Evolutionary conservation across 1,140 invertebrate genomes (phyloP).

Genomic region (Paraescarpia echinospica): DNA sequence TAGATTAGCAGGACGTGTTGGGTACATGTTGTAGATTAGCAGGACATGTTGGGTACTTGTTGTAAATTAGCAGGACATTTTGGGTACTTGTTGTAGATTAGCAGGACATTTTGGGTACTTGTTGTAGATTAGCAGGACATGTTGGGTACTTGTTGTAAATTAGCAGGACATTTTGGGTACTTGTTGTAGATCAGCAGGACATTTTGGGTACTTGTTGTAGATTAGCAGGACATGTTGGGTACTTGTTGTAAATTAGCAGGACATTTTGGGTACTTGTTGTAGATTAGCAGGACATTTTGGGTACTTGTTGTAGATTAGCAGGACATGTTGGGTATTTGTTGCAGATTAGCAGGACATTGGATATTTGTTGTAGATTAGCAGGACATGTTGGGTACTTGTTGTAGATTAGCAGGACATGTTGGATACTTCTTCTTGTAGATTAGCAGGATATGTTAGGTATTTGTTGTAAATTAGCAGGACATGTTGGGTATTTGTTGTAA

Average conservation of each 20-base stretch:
- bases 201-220: too few relatives aligned
- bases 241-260: conserved; percentile 54
- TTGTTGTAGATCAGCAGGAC: conserved; percentile 69
- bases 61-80: conserved; percentile 76
- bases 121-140: conserved; percentile 72
- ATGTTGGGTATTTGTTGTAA: conserved; percentile 45
- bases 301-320: too few relatives aligned
- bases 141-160: conserved; percentile 69
- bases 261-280: not conserved
- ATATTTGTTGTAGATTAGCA: conserved; percentile 62
- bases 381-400: conserved; percentile 80
- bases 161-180: conserved; percentile 59
- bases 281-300: too few relatives aligned
- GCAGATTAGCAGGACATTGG: too few relatives aligned
- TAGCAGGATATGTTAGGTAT: conserved; percentile 80
- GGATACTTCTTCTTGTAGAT: conserved; percentile 59
- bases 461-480: conserved; percentile 63
- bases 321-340: too few relatives aligned
- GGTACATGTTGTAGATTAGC: too few relatives aligned
- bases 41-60: too few relatives aligned
- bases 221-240: conserved; percentile 77
- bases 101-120: conserved; percentile 26
- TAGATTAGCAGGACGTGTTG: too few relatives aligned
- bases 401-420: too few relatives aligned
- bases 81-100: conserved; percentile 66